phyloP scores from a whole-genome alignment of 2,113 vertebrate genomes.

The Leptocoma aspasia region DNA sequence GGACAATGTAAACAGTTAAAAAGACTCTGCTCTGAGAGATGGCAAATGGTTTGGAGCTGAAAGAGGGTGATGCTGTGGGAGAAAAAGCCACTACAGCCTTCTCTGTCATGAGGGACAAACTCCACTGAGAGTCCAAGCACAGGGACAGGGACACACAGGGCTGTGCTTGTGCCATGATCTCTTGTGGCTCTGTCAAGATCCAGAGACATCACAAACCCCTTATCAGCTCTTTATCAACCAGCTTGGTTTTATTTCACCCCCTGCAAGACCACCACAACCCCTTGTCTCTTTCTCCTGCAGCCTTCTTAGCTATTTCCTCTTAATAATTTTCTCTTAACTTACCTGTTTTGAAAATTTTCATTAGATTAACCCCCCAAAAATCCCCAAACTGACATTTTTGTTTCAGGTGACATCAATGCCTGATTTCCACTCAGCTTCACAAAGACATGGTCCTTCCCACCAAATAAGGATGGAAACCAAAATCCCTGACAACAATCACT shows the following conservation, averaged over 20 bases:
- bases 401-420: not conserved
- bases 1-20: not conserved
- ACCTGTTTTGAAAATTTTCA: not conserved
- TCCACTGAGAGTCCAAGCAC: not conserved
- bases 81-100: not conserved
- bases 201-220: not conserved
- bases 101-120: not conserved
- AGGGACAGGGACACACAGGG: not conserved
- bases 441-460: not conserved
- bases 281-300: not conserved
- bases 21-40: not conserved
- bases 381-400: not conserved
- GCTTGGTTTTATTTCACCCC: not conserved
- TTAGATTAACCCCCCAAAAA: not conserved
- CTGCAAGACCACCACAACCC: not conserved
- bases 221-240: not conserved
- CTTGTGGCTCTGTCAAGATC: not conserved
- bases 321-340: not conserved
- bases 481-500: not conserved
- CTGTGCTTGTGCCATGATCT: not conserved
- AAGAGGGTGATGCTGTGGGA: not conserved
- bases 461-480: not conserved
- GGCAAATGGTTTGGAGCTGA: not conserved
- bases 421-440: not conserved
- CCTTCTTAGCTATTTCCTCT: not conserved